Conservation (phyloP, 1,140 invertebrate genomes). For the Lordiphosa clarofinis region DNA sequence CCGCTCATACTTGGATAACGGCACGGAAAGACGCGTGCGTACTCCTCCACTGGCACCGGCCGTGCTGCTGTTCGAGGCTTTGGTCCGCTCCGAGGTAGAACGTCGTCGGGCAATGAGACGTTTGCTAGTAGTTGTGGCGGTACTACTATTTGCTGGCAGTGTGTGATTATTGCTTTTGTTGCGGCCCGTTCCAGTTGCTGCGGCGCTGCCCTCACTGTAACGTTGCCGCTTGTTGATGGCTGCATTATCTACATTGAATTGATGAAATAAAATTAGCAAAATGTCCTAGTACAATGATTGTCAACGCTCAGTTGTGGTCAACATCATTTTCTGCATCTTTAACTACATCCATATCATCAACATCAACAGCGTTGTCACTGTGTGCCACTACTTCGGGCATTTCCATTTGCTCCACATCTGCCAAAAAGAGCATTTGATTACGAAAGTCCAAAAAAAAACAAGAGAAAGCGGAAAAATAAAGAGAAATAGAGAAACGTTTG, state of each 20-base stretch:
- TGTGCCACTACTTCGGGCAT: conserved; percentile 39
- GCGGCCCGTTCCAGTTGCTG: conserved; percentile 34
- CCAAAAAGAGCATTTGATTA: conserved; percentile 24
- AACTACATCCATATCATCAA: conserved; percentile 32
- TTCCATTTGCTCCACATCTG: conserved; percentile 70
- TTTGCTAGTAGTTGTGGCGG: conserved; percentile 25
- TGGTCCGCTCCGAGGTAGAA: conserved; percentile 41
- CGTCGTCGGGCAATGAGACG: conserved; percentile 21
- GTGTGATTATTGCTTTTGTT: conserved; percentile 70
- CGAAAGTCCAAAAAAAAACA: conserved; percentile 23
- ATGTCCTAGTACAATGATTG: conserved; percentile 29
- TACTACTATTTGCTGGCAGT: conserved; percentile 59
- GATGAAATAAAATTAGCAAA: conserved; percentile 14
- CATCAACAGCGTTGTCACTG: conserved; percentile 49
- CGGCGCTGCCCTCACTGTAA: conserved; percentile 45
- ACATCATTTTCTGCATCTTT: conserved; percentile 40
- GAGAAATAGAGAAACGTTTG: conserved; percentile 49
- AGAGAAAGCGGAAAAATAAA: conserved; percentile 46
- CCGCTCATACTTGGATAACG: conserved; percentile 58
- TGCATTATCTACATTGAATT: conserved; percentile 33
- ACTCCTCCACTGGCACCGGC: conserved; percentile 33
- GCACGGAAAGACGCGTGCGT: conserved; percentile 69
- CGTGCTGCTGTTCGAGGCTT: conserved; percentile 20
- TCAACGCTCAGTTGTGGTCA: conserved; percentile 30
- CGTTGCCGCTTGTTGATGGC: conserved; percentile 51